Conservation (phyloP, 2,888 invertebrate species). For the Nomada fucata region DNA sequence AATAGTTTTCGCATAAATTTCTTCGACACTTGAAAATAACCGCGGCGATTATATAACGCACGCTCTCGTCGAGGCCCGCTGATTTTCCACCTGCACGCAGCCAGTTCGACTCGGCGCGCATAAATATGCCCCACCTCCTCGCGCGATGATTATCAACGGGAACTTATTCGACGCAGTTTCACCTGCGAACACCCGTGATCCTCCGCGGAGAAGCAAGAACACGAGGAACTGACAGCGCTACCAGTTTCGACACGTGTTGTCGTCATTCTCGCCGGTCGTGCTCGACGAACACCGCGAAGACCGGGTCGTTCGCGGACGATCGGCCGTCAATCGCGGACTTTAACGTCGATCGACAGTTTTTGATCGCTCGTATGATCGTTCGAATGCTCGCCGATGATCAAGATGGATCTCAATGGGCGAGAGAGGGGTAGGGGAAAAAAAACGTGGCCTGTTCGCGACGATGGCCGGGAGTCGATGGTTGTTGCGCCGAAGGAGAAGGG, state of each 20-base stretch:
- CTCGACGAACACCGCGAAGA: background rate
- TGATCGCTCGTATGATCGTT: background rate
- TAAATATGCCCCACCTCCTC: conserved; percentile 55
- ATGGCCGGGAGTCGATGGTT: conserved; percentile 46
- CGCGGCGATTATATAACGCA: conserved; percentile 38
- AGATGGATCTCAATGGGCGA: conserved; percentile 3
- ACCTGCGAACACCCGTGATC: conserved; percentile 38
- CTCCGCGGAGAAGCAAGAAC: background rate
- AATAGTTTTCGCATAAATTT: conserved; percentile 5
- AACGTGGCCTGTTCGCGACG: conserved; percentile 59
- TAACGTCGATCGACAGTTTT: background rate
- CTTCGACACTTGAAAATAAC: conserved; percentile 24
- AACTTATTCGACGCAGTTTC: conserved; percentile 71
- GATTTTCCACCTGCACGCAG: conserved; percentile 59
- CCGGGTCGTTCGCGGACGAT: too few relatives aligned
- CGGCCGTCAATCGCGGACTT: too few relatives aligned
- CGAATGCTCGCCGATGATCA: conserved; percentile 19
- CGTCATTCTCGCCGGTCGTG: conserved; percentile 6
- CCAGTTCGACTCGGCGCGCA: conserved; percentile 41
- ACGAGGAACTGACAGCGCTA: background rate
- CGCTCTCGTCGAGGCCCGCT: conserved; percentile 35
- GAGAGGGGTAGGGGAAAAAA: conserved; percentile 25
- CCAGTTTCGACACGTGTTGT: background rate
- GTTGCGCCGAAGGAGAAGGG: conserved; percentile 62
- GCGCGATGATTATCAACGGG: conserved; percentile 69